phyloP scores from a whole-genome alignment of 2,113 vertebrate species.

The Xenopus laevis region DNA sequence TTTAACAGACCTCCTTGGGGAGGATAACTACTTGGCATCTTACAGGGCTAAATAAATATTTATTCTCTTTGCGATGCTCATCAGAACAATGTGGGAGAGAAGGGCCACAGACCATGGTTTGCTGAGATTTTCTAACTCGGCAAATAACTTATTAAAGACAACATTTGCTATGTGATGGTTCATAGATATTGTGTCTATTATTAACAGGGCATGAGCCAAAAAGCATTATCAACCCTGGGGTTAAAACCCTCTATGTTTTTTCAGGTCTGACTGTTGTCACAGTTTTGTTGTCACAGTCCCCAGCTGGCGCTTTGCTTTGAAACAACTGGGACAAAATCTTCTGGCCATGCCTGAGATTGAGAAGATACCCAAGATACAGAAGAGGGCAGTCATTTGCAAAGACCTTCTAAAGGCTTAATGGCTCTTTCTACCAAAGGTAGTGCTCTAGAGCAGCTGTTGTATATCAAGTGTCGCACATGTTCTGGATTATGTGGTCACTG shows the following conservation, averaged over 20 bases:
- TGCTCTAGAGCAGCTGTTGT: slow-evolving; percentile 15
- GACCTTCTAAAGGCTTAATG: not conserved
- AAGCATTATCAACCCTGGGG: not conserved
- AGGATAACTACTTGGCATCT: slow-evolving; percentile 27
- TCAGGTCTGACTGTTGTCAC: no score
- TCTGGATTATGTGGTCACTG: not conserved
- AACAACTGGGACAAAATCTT: no score
- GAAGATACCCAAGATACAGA: not conserved
- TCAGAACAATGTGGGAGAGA: slow-evolving; percentile 21
- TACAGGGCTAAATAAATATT: slow-evolving; percentile 29
- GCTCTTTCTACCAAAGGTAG: not conserved
- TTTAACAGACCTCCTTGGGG: slow-evolving; percentile 27
- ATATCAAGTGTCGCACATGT: not conserved
- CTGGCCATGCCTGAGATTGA: no score
- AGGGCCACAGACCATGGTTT: not conserved
- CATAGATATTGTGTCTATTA: not conserved
- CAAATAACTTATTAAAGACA: slow-evolving; percentile 31
- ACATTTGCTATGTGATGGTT: not conserved
- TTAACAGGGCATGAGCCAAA: not conserved
- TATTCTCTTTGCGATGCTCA: slow-evolving; percentile 30
- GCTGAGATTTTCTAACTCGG: slow-evolving; percentile 16
- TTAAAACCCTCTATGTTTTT: no score
- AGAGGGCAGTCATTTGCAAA: not conserved
- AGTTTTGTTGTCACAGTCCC: no score
- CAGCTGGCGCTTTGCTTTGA: no score